Evolutionary conservation across 2,113 vertebrate genomes (phyloP).

Genomic region (human (Homo sapiens)): GRCh38 chr7:49699501-49700000

Average conservation of each 20-base stretch:
- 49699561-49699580: accelerated
- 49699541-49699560: neutral
- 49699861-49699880: neutral
- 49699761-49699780: accelerated
- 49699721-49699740: accelerated
- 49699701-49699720: no score
- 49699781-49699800: neutral
- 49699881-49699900: accelerated
- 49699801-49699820: neutral
- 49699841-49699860: neutral
- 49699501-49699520: neutral
- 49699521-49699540: neutral
- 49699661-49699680: neutral
- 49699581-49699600: neutral
- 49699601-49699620: accelerated
- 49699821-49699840: neutral
- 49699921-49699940: neutral
- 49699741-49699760: accelerated
- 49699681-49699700: neutral
- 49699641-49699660: neutral
- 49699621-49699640: neutral
- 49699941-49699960: accelerated
- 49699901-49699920: neutral
- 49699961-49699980: accelerated
- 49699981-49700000: neutral